These are phyloP conservation scores for Pongo pygmaeus DNA, from an alignment of 2,113 vertebrate species.

Conservation along the genomic window DNA sequence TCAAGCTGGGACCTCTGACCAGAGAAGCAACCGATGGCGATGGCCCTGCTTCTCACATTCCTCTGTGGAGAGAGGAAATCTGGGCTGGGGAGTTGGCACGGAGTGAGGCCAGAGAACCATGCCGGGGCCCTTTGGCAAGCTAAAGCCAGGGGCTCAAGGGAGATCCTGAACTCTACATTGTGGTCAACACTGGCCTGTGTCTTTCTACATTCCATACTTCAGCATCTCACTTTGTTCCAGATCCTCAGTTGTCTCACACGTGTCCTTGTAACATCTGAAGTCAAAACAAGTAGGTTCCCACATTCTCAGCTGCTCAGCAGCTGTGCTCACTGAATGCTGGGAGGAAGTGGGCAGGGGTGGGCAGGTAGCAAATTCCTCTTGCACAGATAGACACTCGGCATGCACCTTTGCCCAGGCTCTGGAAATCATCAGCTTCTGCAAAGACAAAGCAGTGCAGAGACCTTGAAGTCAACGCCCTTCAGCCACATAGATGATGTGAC, in stretches of 20 bases:
- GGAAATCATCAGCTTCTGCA: neutral
- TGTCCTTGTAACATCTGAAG: neutral
- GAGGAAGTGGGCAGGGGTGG: neutral
- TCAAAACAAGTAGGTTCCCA: neutral
- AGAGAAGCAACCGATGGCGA: neutral
- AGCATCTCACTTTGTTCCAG: neutral
- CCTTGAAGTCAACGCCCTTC: neutral
- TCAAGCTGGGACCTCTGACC: neutral
- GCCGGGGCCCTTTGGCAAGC: neutral
- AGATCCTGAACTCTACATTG: fast-evolving
- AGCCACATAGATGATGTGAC: neutral
- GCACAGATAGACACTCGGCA: neutral
- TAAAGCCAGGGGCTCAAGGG: fast-evolving
- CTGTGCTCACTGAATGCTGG: neutral
- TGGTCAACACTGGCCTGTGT: neutral
- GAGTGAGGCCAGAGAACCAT: neutral
- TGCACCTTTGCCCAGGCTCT: neutral
- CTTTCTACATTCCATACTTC: neutral
- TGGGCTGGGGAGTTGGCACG: neutral
- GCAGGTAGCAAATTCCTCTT: neutral
- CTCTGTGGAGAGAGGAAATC: neutral
- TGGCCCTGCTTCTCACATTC: neutral
- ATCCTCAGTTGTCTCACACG: neutral
- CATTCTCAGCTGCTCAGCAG: neutral
- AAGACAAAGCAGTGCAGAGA: neutral